These are phyloP conservation scores for Ecliptopera silaceata DNA, from an alignment of 2,888 invertebrate genomes.

Conservation along the genomic window DNA sequence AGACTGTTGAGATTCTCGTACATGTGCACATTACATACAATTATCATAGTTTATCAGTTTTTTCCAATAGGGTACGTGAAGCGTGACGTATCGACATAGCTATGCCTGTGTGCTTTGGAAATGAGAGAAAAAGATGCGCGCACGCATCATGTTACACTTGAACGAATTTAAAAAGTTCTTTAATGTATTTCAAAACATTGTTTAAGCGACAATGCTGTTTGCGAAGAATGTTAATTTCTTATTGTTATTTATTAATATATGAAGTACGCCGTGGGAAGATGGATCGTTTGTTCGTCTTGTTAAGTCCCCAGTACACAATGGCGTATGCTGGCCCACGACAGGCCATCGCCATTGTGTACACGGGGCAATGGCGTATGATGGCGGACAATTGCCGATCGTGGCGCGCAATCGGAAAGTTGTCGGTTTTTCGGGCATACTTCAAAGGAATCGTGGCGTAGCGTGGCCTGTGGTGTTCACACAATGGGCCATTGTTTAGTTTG, in stretches of 20 bases:
- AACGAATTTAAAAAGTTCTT: slow-evolving; percentile 75
- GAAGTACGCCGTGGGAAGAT: not conserved
- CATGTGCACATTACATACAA: slow-evolving; percentile 69
- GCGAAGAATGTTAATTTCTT: slow-evolving; percentile 20
- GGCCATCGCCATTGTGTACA: no score
- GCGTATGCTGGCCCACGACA: no score
- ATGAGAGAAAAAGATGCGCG: slow-evolving; percentile 64
- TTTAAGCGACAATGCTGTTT: slow-evolving; percentile 34
- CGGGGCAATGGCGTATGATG: no score
- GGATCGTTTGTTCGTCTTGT: no score
- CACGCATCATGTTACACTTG: slow-evolving; percentile 69
- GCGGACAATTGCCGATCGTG: no score
- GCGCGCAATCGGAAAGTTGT: no score
- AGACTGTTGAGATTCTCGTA: slow-evolving; percentile 51
- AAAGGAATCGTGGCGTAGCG: no score
- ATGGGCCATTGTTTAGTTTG: no score
- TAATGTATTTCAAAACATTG: slow-evolving; percentile 40
- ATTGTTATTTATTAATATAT: not conserved
- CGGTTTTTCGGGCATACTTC: no score
- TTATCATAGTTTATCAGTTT: slow-evolving; percentile 80
- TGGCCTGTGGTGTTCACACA: no score
- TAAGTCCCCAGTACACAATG: no score
- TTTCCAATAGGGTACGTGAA: slow-evolving; percentile 76
- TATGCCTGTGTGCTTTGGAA: slow-evolving; percentile 63
- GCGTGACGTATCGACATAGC: slow-evolving; percentile 72